Conservation (phyloP, 2,888 invertebrate species). For the Autographa gamma region DNA sequence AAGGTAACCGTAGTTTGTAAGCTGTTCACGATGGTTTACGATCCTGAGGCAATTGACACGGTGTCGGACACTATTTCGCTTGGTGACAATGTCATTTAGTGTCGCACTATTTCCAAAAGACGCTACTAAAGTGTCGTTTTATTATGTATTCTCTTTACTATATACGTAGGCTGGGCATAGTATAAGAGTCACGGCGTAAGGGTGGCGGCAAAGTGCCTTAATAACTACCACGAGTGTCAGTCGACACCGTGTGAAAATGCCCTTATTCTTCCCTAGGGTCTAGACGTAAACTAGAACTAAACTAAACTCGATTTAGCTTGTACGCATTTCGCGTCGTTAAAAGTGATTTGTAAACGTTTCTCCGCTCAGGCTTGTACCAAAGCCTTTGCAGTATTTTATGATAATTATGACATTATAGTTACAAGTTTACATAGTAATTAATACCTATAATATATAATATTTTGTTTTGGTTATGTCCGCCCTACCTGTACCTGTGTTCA, state of each 20-base stretch:
- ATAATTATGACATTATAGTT: slow-evolving; percentile 17
- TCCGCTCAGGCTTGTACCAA: slow-evolving; percentile 1
- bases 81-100: background rate
- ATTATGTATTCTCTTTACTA: background rate
- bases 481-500: slow-evolving; percentile 6
- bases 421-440: slow-evolving; percentile 18
- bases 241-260: slow-evolving; percentile 5
- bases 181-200: slow-evolving; percentile 1
- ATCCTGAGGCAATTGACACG: background rate
- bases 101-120: background rate
- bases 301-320: background rate
- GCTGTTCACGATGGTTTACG: slow-evolving; percentile 1
- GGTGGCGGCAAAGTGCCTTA: slow-evolving; percentile 6
- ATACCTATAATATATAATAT: slow-evolving; percentile 19
- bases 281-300: background rate
- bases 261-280: background rate
- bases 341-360: slow-evolving; percentile 4
- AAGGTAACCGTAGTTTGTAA: background rate
- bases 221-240: background rate
- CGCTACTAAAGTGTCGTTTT: background rate
- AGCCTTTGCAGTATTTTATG: slow-evolving; percentile 2
- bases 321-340: background rate
- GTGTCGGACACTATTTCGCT: background rate
- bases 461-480: slow-evolving; percentile 21
- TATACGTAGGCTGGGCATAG: background rate